These are phyloP conservation scores for Heliothis virescens DNA, from an alignment of 1,140 invertebrate genomes.

Conservation along the genomic window DNA sequence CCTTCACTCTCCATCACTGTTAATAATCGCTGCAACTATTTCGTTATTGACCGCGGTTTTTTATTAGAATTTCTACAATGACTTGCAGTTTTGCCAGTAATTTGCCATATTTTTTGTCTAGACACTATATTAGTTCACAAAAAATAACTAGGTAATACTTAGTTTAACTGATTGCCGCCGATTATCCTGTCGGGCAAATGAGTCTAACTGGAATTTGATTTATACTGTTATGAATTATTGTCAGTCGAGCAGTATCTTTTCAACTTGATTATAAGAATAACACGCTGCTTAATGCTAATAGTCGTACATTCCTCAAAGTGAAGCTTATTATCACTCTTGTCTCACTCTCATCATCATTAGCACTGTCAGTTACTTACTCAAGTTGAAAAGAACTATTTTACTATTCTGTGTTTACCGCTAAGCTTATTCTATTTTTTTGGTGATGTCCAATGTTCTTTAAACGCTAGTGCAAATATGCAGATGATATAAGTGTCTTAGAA, in stretches of 20 bases:
- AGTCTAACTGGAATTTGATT: neutral
- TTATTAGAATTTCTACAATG: neutral
- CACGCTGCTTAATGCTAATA: constrained; percentile 60
- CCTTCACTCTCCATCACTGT: constrained; percentile 17
- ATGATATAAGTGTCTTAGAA: constrained; percentile 29
- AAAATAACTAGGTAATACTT: too few relatives aligned
- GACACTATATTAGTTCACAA: too few relatives aligned
- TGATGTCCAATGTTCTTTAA: constrained; percentile 43
- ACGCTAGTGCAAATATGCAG: constrained; percentile 45
- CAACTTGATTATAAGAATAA: constrained; percentile 71
- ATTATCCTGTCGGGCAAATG: neutral
- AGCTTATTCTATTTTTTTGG: constrained; percentile 49
- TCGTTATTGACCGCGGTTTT: neutral
- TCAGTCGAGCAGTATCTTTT: constrained; percentile 73
- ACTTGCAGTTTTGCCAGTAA: neutral
- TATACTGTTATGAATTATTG: constrained; percentile 66
- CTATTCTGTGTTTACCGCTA: constrained; percentile 50
- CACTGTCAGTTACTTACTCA: constrained; percentile 56
- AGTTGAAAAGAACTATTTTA: constrained; percentile 70
- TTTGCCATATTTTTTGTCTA: too few relatives aligned
- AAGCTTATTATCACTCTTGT: constrained; percentile 33
- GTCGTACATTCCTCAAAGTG: neutral
- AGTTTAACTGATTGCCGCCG: too few relatives aligned
- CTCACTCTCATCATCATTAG: constrained; percentile 51
- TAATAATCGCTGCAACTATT: neutral